phyloP scores from a whole-genome alignment of 2,888 invertebrate species.

The Lucinisca nassula region DNA sequence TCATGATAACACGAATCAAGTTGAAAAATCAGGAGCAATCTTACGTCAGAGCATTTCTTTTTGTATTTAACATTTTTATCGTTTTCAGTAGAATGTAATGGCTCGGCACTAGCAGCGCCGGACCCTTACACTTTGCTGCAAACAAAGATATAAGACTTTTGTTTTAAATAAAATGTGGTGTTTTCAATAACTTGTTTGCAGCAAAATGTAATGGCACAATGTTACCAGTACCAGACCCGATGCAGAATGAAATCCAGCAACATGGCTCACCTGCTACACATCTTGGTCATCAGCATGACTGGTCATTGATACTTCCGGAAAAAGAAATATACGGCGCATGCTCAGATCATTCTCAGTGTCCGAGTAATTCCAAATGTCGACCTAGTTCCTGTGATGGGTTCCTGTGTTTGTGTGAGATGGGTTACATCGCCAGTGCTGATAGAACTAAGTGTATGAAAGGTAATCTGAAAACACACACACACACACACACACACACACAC shows the following conservation, averaged over 20 bases:
- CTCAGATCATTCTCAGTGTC: constrained; percentile 66
- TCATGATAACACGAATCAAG: no score
- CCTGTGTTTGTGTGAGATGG: constrained; percentile 70
- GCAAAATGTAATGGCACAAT: constrained; percentile 68
- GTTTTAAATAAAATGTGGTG: no score
- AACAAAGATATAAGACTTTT: no score
- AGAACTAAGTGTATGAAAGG: constrained; percentile 68
- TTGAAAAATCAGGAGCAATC: no score
- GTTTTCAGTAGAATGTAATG: no score
- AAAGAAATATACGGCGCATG: constrained; percentile 67
- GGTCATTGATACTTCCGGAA: constrained; percentile 67
- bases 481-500: no score
- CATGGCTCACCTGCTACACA: neutral
- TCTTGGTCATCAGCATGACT: constrained; percentile 43
- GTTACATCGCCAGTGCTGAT: constrained; percentile 64
- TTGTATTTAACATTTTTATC: no score
- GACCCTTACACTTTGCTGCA: no score
- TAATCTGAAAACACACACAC: no score
- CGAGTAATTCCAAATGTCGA: constrained; percentile 67
- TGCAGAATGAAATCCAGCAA: neutral
- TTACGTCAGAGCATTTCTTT: no score
- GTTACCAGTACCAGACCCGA: constrained; percentile 9
- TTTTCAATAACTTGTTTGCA: constrained; percentile 27
- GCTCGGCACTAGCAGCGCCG: no score
- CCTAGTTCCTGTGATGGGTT: constrained; percentile 74